Base-by-base conservation (phyloP, 1,140 invertebrate species). In the Drosophila bifasciata region DNA sequence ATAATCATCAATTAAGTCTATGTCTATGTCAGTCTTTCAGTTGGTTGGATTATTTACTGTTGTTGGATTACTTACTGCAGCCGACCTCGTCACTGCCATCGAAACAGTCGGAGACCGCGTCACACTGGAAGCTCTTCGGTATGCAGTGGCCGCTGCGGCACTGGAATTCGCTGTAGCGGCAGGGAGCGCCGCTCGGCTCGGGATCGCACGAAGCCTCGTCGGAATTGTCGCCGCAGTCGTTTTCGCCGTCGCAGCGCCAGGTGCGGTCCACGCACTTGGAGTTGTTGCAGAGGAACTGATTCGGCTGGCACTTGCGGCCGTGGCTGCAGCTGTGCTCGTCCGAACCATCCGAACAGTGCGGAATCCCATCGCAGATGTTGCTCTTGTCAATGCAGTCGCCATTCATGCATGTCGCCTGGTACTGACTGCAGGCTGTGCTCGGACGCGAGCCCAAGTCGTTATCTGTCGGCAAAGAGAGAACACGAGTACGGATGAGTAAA, bases 41-140 rank as follows among this genome's bases (percentile, higher is more conserved):
- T 36, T 6, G 6, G 28, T n/a, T n/a, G 28, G 28, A 11, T 0
- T 11, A 8, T 46, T 4, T 2, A 1, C 19, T 45, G 44, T 13
- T 11, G 16, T 17, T 39, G 6, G 2, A 7, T 17, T 73, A 79
- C 90, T 79, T 76, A 91, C 97, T 93, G 92, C 97, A 98, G 52
- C 97, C 97, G 75, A 97, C 93, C 94, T 99, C 98, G 93, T 99
- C 98, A 60, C 96, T 96, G 48, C 95, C 94, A 91, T 99, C 98
- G 2, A 92, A 89, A 86, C 98, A 99, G 91, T 99, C 99, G 53
- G 93, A 93, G 76, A 97, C 94, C 39, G 94, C 93, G 91, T 99
- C 99, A 92, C 98, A 99, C 76, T 99, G 97, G 93, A 97, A 99
- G 68, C 95, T 95, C 90, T 96, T 96, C 0, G 98, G 98, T 69